Conservation (phyloP, 2,797 vertebrate species). For the Oreortyx pictus region DNA sequence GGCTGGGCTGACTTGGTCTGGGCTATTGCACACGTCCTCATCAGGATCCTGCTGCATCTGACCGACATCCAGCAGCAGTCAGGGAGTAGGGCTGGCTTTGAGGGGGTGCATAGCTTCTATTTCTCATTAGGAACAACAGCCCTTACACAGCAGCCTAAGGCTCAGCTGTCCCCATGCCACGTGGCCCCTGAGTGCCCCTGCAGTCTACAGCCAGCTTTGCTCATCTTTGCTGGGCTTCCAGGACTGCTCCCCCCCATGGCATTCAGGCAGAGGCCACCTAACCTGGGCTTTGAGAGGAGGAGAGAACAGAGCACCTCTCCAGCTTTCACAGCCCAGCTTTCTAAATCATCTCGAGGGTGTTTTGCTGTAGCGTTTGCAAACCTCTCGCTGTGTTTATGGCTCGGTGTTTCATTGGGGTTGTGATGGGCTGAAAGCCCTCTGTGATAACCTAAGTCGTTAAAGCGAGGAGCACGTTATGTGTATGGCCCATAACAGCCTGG, state of each 20-base stretch:
- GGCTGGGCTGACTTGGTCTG: not conserved
- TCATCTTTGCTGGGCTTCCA: not conserved
- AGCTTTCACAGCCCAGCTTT: not conserved
- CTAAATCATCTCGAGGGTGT: not conserved
- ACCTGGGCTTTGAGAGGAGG: not conserved
- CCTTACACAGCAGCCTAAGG: not conserved
- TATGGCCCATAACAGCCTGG: not conserved
- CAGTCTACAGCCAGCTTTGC: conserved; percentile 6
- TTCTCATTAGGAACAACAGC: not conserved
- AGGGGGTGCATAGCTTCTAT: not conserved
- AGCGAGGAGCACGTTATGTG: not conserved
- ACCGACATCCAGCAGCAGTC: not conserved
- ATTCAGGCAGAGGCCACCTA: not conserved
- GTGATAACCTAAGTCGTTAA: not conserved
- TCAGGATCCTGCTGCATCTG: not conserved
- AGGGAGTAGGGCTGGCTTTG: not conserved
- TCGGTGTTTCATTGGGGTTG: not conserved
- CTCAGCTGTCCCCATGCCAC: not conserved
- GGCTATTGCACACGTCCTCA: accelerated
- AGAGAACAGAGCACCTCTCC: not conserved
- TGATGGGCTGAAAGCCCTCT: conserved; percentile 11
- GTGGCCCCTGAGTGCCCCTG: not conserved
- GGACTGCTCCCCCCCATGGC: not conserved
- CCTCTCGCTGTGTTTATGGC: not conserved
- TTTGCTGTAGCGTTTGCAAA: not conserved